Conservation (phyloP, 2,113 vertebrate species). For the Sander lucioperca region DNA sequence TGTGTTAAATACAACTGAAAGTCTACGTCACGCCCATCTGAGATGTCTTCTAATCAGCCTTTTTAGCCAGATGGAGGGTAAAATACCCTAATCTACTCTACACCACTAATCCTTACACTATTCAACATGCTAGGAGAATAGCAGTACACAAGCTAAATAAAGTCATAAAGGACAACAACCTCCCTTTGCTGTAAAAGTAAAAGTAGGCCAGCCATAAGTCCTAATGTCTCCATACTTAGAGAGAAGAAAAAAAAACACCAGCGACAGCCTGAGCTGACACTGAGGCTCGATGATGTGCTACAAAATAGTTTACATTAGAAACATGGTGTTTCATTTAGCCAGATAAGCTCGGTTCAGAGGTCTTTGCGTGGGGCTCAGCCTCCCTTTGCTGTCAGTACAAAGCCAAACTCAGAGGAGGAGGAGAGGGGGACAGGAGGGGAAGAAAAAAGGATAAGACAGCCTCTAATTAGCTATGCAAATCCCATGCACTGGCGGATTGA, state of each 20-base stretch:
- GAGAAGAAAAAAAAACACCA: neutral
- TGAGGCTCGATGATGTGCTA: slow-evolving; percentile 54
- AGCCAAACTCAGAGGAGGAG: slow-evolving; percentile 68
- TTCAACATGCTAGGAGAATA: slow-evolving; percentile 26
- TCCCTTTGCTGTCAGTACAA: slow-evolving; percentile 83
- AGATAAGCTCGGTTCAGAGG: slow-evolving; percentile 82
- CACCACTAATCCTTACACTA: slow-evolving; percentile 49
- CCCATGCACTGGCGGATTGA: slow-evolving; percentile 77
- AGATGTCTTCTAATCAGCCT: slow-evolving; percentile 42
- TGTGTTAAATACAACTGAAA: slow-evolving; percentile 1
- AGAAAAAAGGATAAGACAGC: slow-evolving; percentile 43
- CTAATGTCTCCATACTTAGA: slow-evolving; percentile 31
- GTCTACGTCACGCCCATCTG: neutral
- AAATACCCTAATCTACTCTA: slow-evolving; percentile 52
- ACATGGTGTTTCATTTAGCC: slow-evolving; percentile 83
- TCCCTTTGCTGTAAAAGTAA: slow-evolving; percentile 39
- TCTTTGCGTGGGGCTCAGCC: slow-evolving; percentile 70
- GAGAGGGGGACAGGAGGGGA: slow-evolving; percentile 58
- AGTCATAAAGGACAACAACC: slow-evolving; percentile 46
- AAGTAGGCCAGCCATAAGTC: slow-evolving; percentile 65
- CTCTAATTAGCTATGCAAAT: slow-evolving; percentile 85
- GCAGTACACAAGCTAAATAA: slow-evolving; percentile 30
- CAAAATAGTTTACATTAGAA: slow-evolving; percentile 76
- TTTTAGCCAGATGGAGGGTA: slow-evolving; percentile 28
- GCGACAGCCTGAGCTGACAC: slow-evolving; percentile 60